Conservation (phyloP, 2,888 invertebrate genomes). For the Stratiomys singularior region DNA sequence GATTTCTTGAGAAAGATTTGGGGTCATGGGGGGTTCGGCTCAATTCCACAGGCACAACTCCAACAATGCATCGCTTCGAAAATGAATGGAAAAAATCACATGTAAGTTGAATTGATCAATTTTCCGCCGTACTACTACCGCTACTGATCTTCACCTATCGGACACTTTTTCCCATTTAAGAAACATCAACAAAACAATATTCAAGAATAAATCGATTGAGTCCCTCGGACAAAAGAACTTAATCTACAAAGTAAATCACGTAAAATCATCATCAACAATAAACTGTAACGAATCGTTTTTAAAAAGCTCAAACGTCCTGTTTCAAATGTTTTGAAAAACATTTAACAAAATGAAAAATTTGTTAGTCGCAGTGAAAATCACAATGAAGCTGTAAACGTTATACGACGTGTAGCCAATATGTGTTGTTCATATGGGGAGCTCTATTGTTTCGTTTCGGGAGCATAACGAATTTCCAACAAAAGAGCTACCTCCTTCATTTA, state of each 20-base stretch:
- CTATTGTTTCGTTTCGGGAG: conserved; percentile 20
- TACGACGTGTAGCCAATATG: too few species aligned
- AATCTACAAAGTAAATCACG: neutral
- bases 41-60: too few species aligned
- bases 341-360: neutral
- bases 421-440: neutral
- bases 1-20: too few species aligned
- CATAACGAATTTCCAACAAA: conserved; percentile 7
- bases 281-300: neutral
- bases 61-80: too few species aligned
- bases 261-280: neutral
- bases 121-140: too few species aligned
- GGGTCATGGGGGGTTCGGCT: too few species aligned
- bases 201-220: neutral
- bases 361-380: neutral
- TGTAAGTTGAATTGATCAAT: too few species aligned
- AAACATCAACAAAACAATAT: too few species aligned
- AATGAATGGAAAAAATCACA: too few species aligned
- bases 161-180: too few species aligned
- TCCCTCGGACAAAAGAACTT: neutral
- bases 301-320: neutral
- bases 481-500: neutral
- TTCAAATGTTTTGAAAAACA: neutral
- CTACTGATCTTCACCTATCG: too few species aligned
- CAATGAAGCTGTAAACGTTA: too few species aligned